phyloP scores from a whole-genome alignment of 1,140 invertebrate genomes.

The Palaemon carinicauda region DNA sequence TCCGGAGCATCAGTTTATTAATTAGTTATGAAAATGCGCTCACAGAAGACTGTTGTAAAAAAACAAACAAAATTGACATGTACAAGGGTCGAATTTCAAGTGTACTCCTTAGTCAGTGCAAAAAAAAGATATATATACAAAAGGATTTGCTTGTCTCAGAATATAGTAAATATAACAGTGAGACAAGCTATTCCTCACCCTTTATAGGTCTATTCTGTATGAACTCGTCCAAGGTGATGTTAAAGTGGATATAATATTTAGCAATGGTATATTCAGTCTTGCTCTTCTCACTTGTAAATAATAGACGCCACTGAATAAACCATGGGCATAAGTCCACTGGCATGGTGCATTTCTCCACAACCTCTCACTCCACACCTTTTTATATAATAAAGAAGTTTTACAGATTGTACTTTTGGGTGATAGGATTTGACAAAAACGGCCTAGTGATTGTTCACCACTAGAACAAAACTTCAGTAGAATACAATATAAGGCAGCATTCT shows the following conservation, averaged over 20 bases:
- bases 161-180: slow-evolving; percentile 18
- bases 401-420: slow-evolving; percentile 55
- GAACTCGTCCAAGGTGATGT: slow-evolving; percentile 56
- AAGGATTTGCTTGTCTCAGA: slow-evolving; percentile 48
- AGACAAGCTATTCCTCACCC: slow-evolving; percentile 47
- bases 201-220: slow-evolving; percentile 52
- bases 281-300: slow-evolving; percentile 57
- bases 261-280: slow-evolving; percentile 57
- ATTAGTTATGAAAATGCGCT: slow-evolving; percentile 57
- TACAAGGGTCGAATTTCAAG: slow-evolving; percentile 52
- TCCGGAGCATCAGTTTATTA: slow-evolving; percentile 49
- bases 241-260: slow-evolving; percentile 54
- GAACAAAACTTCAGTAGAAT: slow-evolving; percentile 53
- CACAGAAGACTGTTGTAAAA: slow-evolving; percentile 49
- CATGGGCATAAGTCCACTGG: slow-evolving; percentile 55
- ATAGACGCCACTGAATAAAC: slow-evolving; percentile 52
- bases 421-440: slow-evolving; percentile 47
- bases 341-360: slow-evolving; percentile 55
- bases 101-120: slow-evolving; percentile 38
- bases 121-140: slow-evolving; percentile 38
- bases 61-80: slow-evolving; percentile 35
- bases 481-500: slow-evolving; percentile 52
- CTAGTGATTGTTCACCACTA: slow-evolving; percentile 56
- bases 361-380: slow-evolving; percentile 54
- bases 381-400: slow-evolving; percentile 53